Evolutionary conservation across 1,140 invertebrate genomes (phyloP).

Genomic region (Hycleus phaleratus): DNA sequence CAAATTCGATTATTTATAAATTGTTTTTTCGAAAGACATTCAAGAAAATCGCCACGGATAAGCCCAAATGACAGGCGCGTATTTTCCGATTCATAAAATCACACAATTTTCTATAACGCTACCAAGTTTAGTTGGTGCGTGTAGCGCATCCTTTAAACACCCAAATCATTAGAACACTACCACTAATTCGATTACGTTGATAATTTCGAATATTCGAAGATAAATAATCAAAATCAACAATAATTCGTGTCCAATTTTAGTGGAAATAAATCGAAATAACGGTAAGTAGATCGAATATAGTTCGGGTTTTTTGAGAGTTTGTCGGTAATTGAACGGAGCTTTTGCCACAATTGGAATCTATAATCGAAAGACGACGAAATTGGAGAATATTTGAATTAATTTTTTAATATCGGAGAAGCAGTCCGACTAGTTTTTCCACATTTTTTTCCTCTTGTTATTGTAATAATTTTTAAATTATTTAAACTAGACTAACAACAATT

Average conservation of each 20-base stretch:
- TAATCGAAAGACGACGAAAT: not conserved
- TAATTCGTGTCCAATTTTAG: not conserved
- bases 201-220: not conserved
- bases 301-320: too few relatives aligned
- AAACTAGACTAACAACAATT: not conserved
- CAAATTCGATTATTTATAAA: too few relatives aligned
- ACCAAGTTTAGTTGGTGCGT: conserved; percentile 8
- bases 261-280: not conserved
- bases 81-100: conserved; percentile 10
- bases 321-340: not conserved
- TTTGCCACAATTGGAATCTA: not conserved
- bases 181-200: conserved; percentile 1
- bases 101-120: conserved; percentile 1
- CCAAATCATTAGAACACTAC: not conserved
- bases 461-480: not conserved
- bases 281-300: not conserved
- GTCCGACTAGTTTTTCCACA: not conserved
- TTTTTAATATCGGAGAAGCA: not conserved
- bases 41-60: too few relatives aligned
- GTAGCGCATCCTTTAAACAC: conserved; percentile 11
- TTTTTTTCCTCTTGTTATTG: not conserved
- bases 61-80: conserved; percentile 6
- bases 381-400: not conserved
- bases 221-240: not conserved
- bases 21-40: too few relatives aligned